phyloP scores from a whole-genome alignment of 2,888 invertebrate genomes.

The Aleiodes leptofemur region DNA sequence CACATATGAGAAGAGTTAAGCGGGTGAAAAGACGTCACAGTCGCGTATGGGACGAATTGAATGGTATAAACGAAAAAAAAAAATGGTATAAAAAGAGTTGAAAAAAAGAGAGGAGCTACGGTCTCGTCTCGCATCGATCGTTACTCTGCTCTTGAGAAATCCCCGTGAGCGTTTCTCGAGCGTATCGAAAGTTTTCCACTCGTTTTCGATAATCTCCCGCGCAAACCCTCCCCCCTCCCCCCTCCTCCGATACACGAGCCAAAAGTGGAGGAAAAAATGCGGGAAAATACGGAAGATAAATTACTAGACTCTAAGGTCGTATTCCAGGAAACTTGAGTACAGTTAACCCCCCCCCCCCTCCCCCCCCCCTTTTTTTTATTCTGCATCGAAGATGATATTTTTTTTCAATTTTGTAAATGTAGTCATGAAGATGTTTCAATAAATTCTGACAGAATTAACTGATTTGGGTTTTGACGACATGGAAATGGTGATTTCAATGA shows the following conservation, averaged over 20 bases:
- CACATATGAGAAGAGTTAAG: conserved; percentile 35
- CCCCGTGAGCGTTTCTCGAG: conserved; percentile 23
- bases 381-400: too few relatives aligned
- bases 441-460: too few relatives aligned
- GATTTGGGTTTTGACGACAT: too few relatives aligned
- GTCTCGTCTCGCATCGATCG: conserved; percentile 35
- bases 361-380: too few relatives aligned
- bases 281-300: too few relatives aligned
- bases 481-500: too few relatives aligned
- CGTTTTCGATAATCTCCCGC: conserved; percentile 31
- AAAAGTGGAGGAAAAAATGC: too few relatives aligned
- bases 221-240: neutral
- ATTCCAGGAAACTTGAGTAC: too few relatives aligned
- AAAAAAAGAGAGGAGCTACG: conserved; percentile 18
- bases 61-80: conserved; percentile 12
- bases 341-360: too few relatives aligned
- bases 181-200: conserved; percentile 32
- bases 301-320: too few relatives aligned
- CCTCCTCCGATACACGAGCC: neutral
- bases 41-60: conserved; percentile 16
- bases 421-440: too few relatives aligned
- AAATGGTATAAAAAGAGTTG: conserved; percentile 14
- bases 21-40: conserved; percentile 13
- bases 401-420: too few relatives aligned
- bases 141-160: conserved; percentile 24